Percentiles rank a stretch among this genome's conserved stretches.
phyloP scores from a whole-genome alignment of 2,797 vertebrate species.

The Nyctibius grandis region DNA sequence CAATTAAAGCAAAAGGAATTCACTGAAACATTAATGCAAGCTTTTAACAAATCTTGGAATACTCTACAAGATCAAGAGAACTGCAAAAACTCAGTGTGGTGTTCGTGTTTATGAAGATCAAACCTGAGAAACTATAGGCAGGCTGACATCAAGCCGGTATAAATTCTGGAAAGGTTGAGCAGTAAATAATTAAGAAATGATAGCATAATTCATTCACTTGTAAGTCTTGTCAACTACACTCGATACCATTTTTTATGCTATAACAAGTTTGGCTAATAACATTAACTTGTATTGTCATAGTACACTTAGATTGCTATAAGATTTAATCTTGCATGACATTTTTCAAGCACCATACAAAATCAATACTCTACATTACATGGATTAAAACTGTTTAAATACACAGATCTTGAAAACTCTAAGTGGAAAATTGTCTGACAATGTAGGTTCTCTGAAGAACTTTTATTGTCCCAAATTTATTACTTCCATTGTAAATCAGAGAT shows the following conservation, averaged over 20 bases:
- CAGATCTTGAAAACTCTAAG: slow-evolving; percentile 50
- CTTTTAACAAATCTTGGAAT: slow-evolving; percentile 23
- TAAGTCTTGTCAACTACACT: slow-evolving; percentile 41
- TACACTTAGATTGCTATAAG: slow-evolving; percentile 50
- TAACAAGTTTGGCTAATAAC: slow-evolving; percentile 60
- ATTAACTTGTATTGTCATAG: slow-evolving; percentile 56
- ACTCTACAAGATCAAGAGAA: not conserved
- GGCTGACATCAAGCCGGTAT: not conserved
- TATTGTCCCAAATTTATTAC: slow-evolving; percentile 55
- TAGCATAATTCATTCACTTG: slow-evolving; percentile 13
- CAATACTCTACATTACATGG: slow-evolving; percentile 61
- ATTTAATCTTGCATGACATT: slow-evolving; percentile 65
- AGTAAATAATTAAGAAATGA: slow-evolving; percentile 55
- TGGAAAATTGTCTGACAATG: slow-evolving; percentile 54
- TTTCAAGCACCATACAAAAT: slow-evolving; percentile 67
- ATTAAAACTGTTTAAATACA: slow-evolving; percentile 67
- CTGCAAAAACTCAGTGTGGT: not conserved
- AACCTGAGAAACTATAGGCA: not conserved
- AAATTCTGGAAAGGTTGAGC: slow-evolving; percentile 10
- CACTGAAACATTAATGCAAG: not conserved
- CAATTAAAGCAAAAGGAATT: slow-evolving; percentile 25
- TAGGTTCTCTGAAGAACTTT: slow-evolving; percentile 39
- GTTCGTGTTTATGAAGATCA: not conserved
- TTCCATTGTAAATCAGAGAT: slow-evolving; percentile 49
- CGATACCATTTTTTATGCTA: slow-evolving; percentile 39